phyloP scores from a whole-genome alignment of 2,113 vertebrate genomes.

The Oxygymnocypris stewartii region DNA sequence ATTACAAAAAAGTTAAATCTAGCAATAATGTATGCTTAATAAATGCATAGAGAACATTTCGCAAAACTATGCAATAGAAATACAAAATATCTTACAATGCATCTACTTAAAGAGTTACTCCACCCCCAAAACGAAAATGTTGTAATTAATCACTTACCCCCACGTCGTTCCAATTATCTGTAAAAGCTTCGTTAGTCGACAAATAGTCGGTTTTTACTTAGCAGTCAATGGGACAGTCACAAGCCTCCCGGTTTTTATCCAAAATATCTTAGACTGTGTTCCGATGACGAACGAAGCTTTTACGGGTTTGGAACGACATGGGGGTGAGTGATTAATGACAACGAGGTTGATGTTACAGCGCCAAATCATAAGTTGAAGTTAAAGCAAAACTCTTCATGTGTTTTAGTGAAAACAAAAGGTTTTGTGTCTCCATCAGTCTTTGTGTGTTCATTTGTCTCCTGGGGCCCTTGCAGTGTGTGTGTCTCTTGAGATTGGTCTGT shows the following conservation, averaged over 20 bases:
- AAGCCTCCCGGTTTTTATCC: too few species aligned
- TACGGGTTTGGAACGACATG: too few species aligned
- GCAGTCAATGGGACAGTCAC: too few species aligned
- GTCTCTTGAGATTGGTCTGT: constrained; percentile 1
- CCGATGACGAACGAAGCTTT: too few species aligned
- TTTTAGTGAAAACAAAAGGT: constrained; percentile 62
- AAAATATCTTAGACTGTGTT: too few species aligned
- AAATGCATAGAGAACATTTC: background rate
- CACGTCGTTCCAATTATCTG: too few species aligned
- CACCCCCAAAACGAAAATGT: too few species aligned
- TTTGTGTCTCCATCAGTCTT: background rate
- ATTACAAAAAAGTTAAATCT: background rate
- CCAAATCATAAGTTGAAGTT: constrained; percentile 82
- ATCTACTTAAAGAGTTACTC: background rate
- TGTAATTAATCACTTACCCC: too few species aligned
- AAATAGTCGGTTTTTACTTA: too few species aligned
- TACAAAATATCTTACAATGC: background rate
- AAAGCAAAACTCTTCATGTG: constrained; percentile 82
- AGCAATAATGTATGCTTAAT: background rate
- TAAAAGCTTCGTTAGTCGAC: too few species aligned
- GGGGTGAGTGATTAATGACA: too few species aligned
- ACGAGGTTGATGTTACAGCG: background rate
- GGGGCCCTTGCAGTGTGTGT: constrained; percentile 9
- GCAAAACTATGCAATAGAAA: background rate
- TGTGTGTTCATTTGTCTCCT: constrained; percentile 31